phyloP scores from a whole-genome alignment of 2,113 vertebrate genomes.

The Scomber colias region DNA sequence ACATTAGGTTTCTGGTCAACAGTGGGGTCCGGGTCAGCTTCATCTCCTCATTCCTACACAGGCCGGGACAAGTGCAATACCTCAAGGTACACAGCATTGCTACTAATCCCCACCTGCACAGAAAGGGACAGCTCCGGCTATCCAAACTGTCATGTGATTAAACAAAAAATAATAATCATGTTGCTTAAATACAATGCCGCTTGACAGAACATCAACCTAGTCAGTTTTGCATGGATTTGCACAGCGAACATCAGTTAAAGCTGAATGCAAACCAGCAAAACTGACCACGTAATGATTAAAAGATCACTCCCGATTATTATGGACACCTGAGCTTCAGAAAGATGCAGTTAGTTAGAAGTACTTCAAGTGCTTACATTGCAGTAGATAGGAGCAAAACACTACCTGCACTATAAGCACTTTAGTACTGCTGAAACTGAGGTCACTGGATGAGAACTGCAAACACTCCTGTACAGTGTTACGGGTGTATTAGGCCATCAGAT shows the following conservation, averaged over 20 bases:
- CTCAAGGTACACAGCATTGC: conserved; percentile 94
- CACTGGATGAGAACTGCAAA: conserved; percentile 15
- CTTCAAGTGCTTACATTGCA: conserved; percentile 99
- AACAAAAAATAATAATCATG: background rate
- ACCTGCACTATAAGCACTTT: conserved; percentile 99
- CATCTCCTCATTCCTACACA: conserved; percentile 95
- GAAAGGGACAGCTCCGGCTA: conserved; percentile 87
- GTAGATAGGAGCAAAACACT: conserved; percentile 94
- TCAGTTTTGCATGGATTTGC: conserved; percentile 99
- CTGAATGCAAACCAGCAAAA: conserved; percentile 99
- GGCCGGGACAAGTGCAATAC: conserved; percentile 99
- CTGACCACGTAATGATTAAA: conserved; percentile 89
- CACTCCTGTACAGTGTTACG: background rate
- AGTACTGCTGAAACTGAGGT: conserved; percentile 90
- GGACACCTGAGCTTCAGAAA: background rate
- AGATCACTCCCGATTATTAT: background rate
- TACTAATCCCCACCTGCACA: conserved; percentile 98
- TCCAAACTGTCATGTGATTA: background rate
- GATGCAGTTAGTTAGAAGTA: conserved; percentile 92
- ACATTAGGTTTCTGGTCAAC: background rate
- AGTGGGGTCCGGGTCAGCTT: conserved; percentile 37
- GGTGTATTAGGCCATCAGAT: conserved; percentile 13
- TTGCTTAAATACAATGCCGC: background rate
- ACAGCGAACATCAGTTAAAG: conserved; percentile 91
- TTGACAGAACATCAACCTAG: conserved; percentile 80